Conservation (phyloP, 2,797 vertebrate genomes). For the Spheniscus humboldti region DNA sequence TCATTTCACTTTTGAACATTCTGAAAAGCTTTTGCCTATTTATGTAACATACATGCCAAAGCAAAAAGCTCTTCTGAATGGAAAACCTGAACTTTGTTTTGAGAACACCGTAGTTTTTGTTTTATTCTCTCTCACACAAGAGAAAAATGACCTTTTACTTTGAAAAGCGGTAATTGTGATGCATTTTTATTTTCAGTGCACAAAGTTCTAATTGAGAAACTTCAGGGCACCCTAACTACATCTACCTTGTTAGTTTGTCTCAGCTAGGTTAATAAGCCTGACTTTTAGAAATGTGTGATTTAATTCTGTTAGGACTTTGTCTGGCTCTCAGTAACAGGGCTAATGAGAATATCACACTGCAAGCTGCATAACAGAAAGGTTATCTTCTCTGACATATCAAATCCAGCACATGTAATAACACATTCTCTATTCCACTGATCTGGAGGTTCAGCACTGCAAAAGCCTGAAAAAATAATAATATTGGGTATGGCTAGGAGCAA, state of each 20-base stretch:
- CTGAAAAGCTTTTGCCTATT: background rate
- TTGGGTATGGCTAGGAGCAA: background rate
- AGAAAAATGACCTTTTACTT: slow-evolving; percentile 1
- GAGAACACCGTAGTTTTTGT: background rate
- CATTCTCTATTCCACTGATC: background rate
- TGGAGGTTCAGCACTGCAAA: background rate
- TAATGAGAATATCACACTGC: background rate
- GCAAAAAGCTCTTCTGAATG: background rate
- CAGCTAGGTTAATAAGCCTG: background rate
- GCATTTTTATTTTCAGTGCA: background rate
- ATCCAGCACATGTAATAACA: background rate
- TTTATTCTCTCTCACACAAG: background rate
- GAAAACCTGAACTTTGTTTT: background rate
- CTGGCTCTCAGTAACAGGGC: background rate
- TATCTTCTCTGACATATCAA: background rate
- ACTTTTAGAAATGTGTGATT: background rate
- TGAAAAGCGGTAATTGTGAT: background rate
- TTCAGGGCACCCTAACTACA: background rate
- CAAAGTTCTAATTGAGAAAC: background rate
- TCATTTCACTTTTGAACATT: background rate
- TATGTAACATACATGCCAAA: background rate
- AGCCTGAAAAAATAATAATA: background rate
- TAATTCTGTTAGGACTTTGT: background rate
- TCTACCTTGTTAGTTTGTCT: background rate
- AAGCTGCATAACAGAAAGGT: background rate